Evolutionary conservation across 2,797 vertebrate species (phyloP).

Genomic region (Dryobates pubescens): DNA sequence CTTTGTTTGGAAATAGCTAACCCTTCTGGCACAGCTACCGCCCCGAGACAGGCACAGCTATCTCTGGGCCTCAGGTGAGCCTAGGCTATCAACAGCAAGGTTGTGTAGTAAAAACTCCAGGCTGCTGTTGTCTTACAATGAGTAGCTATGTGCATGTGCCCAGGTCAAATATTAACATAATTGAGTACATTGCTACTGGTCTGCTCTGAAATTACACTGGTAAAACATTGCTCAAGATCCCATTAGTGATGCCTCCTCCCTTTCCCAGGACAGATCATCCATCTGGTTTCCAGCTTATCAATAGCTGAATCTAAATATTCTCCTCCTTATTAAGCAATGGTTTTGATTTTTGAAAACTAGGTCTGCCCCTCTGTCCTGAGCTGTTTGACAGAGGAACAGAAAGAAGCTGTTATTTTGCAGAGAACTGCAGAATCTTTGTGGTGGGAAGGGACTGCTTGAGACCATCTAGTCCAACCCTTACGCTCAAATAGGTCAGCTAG

Average conservation of each 20-base stretch:
- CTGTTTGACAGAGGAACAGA: background rate
- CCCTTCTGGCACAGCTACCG: background rate
- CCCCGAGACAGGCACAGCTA: background rate
- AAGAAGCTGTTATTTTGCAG: background rate
- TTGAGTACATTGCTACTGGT: background rate
- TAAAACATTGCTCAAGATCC: conserved; percentile 41
- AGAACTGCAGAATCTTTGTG: background rate
- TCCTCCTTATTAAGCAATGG: conserved; percentile 13
- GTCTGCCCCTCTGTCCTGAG: background rate
- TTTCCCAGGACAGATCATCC: conserved; percentile 6
- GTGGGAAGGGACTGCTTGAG: background rate
- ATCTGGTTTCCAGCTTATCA: conserved; percentile 2
- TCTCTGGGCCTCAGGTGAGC: background rate
- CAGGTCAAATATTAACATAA: conserved; percentile 28
- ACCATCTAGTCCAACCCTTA: background rate
- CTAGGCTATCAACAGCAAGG: background rate
- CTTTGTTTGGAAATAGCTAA: background rate
- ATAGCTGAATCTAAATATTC: background rate
- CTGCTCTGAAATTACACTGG: conserved; percentile 9
- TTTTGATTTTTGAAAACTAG: background rate
- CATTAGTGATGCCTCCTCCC: conserved; percentile 1
- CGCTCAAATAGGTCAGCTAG: background rate
- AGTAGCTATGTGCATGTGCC: background rate
- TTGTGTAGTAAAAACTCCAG: conserved; percentile 16
- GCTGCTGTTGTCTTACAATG: background rate